Evolutionary conservation across 1,140 invertebrate genomes (phyloP), one percentile per base, ranked within the genome.

Genomic region (Globodera ellingtonae): DNA sequence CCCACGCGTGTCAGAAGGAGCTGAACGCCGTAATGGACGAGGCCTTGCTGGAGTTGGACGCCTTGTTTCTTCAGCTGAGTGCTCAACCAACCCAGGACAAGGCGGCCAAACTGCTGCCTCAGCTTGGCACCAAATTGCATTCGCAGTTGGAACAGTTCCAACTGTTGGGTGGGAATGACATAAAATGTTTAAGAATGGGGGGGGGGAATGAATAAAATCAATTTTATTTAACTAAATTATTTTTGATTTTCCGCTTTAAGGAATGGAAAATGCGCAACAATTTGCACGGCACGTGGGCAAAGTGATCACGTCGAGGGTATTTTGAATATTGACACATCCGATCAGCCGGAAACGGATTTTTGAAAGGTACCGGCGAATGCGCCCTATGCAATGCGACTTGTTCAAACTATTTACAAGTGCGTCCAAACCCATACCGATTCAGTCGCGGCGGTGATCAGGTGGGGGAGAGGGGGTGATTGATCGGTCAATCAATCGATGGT

Each of bases 111-210:
- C 70, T 82, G 10, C 47, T 84, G 71, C 75, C 83, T 65, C 56
- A 78, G 56, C 24, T 87, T n/a, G 76, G 83, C 52, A 78, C 81
- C 48, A 66, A 78, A 52, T 72, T 89, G 56, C 82, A 89, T 47
- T 74, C 81, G 47, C 62, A 78, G 52, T 72, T 89, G 79, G 88
- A 87, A 74, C 88, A 88, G 79, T 87, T 83, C 46, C 79, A 86
- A 44, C 59, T 88, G 67, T 84, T 88, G 35, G 86, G 86, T 81
- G 70, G 83, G 15, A 15, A 70, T 2, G 10, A 81, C 48, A 73
- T 69, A 21, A 44, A 18, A 48, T 35, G 35, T 35, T 35, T 35
- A 35, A 35, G 35, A 35, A 35, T 35, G 35, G 35, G 35, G 35
- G 35, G 35, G 24, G 24, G 0, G 35, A 35, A 35, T 35, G 35